A percentile compares a stretch with the other conserved stretches of the same genome.
phyloP scores from a whole-genome alignment of 2,888 invertebrate species.

The Desoria tigrina region DNA sequence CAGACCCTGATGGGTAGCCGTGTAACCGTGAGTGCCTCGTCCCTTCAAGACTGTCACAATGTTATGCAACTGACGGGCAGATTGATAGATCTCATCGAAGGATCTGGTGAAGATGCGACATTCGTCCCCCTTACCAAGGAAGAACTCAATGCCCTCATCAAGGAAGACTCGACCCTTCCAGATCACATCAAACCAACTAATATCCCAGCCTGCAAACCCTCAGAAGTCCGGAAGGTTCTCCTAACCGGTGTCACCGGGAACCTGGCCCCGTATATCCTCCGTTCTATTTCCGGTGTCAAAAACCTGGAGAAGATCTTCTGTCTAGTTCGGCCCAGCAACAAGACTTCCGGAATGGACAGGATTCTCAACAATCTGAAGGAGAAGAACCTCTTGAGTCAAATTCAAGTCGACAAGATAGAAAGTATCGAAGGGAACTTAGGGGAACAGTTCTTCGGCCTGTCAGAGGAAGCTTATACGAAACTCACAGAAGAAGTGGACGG shows the following conservation, averaged over 20 bases:
- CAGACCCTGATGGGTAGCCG: constrained; percentile 27
- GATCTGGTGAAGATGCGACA: background rate
- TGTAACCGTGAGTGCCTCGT: constrained; percentile 21
- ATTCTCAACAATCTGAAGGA: constrained; percentile 8
- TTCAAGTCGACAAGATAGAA: background rate
- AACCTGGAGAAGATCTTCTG: constrained; percentile 4
- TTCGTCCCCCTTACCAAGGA: constrained; percentile 13
- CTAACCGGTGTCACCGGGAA: constrained; percentile 26
- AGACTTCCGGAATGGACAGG: background rate
- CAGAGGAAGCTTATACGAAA: constrained; percentile 6
- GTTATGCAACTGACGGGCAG: constrained; percentile 13
- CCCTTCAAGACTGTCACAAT: constrained; percentile 29
- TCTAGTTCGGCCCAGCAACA: constrained; percentile 11
- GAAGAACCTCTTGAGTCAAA: background rate
- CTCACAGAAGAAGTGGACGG: constrained; percentile 18
- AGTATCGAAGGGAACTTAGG: constrained; percentile 15
- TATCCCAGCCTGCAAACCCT: background rate
- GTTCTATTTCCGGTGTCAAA: background rate
- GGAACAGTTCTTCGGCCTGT: constrained; percentile 15
- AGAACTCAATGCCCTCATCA: constrained; percentile 12
- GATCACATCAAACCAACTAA: constrained; percentile 20
- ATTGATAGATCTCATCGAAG: constrained; percentile 24
- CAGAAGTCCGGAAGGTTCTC: constrained; percentile 6
- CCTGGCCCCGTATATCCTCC: constrained; percentile 21
- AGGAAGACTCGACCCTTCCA: constrained; percentile 27